phyloP scores from a whole-genome alignment of 2,888 invertebrate genomes.

The Andrena hattorfiana region DNA sequence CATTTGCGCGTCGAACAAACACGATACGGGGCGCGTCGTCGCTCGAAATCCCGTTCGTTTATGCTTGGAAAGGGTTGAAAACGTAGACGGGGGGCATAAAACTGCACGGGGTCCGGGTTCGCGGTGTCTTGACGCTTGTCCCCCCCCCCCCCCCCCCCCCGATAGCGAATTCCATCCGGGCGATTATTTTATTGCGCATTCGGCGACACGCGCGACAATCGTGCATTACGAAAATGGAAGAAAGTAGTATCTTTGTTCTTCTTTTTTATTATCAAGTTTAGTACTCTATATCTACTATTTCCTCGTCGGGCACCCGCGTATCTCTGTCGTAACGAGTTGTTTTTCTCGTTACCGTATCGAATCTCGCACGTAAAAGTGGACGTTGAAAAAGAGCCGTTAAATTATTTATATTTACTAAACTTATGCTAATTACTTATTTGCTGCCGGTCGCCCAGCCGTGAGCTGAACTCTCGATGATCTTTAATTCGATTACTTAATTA shows the following conservation, averaged over 20 bases:
- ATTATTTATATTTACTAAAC: conserved; percentile 23
- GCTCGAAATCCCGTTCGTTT: background rate
- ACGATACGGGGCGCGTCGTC: background rate
- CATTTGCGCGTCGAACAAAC: conserved; percentile 19
- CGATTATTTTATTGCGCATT: conserved; percentile 48
- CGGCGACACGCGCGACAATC: conserved; percentile 29
- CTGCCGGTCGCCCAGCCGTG: background rate
- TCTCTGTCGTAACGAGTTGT: conserved; percentile 46
- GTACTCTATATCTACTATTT: conserved; percentile 38
- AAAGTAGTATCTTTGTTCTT: conserved; percentile 17
- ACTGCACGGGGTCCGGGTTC: background rate
- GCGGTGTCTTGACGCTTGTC: background rate
- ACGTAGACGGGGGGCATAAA: background rate
- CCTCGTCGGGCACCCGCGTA: conserved; percentile 9
- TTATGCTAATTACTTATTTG: conserved; percentile 10
- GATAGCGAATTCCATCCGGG: background rate
- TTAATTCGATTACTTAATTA: background rate
- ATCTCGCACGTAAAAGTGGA: background rate
- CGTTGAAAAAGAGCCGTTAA: background rate
- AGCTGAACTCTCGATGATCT: background rate
- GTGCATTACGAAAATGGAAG: conserved; percentile 33
- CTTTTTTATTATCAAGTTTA: conserved; percentile 29
- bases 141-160: conserved; percentile 42
- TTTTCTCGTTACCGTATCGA: conserved; percentile 38
- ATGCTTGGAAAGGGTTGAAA: conserved; percentile 1